Evolutionary conservation across 2,113 vertebrate genomes (phyloP), one percentile per base, ranked within the genome.

Genomic region (Semnornis frantzii): DNA sequence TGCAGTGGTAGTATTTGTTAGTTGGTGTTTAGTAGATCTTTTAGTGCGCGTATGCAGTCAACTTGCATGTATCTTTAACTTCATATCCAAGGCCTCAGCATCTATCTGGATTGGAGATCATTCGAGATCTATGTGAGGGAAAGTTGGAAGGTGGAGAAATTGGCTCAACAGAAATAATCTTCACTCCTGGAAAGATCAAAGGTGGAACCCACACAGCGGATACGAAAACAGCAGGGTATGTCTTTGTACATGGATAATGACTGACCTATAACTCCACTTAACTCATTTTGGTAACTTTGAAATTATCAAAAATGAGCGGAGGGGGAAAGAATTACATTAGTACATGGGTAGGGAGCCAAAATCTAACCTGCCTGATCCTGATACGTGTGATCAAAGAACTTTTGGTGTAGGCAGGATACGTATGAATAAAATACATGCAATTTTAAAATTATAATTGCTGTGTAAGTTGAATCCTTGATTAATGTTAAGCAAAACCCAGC

Each of bases 201-300:
- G 98, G 98, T 31, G 99, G 99, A 87, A 97, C 94, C 87, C 98
- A 99, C 93, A 96, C 97, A 6, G 99, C 99, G 9, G 99, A 99
- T 96, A 98, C 99, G 16, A 98, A 98, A 93, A 99, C 98, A 55
- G 98, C 98, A 31, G 98, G 98, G 98, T 99, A 97, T 88, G 98
- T 94, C n/a, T 83, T 77, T 79, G 42, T 76, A 34, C 12, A 6
- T 0, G 5, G 44, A n/a, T 62, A 65, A 34, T 42, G 34, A 37
- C 42, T 37, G 70, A 31, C 37, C 18, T 33, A 8, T 78, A 90
- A 31, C 34, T 48, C 31, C 55, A 48, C 8, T 50, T 71, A 33
- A 33, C 34, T 83, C n/a, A 63, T 87, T 87, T 55, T 52, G 48
- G 7, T 62, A 60, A 48, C 57, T 90, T 64, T 37, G 66, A 73